A percentile compares a stretch with the other conserved stretches of the same genome.
phyloP scores from a whole-genome alignment of 2,797 vertebrate species.

The Gallinago nigripennis region DNA sequence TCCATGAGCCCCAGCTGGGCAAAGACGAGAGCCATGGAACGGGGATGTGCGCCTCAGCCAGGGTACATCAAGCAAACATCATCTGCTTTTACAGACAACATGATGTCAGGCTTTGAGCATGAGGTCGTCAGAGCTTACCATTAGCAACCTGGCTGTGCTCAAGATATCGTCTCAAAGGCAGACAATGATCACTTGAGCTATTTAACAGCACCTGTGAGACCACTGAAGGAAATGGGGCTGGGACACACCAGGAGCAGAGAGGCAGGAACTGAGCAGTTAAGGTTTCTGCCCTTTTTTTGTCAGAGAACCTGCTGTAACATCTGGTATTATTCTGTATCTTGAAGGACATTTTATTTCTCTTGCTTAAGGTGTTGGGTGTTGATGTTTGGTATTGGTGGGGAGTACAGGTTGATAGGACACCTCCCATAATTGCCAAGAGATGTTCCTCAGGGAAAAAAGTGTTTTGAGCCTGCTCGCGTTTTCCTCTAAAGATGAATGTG shows the following conservation, averaged over 20 bases:
- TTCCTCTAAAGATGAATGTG: slow-evolving; percentile 46
- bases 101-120: neutral
- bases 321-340: neutral
- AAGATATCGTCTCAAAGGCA: neutral
- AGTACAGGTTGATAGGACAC: neutral
- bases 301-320: neutral
- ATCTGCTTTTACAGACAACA: neutral
- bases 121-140: neutral
- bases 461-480: neutral
- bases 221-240: neutral
- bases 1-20: neutral
- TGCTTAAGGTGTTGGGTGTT: neutral
- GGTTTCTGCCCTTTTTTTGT: neutral
- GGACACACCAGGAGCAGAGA: neutral
- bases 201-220: neutral
- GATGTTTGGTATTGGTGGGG: neutral
- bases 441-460: neutral
- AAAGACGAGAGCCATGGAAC: neutral
- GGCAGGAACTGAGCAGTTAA: neutral
- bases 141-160: neutral
- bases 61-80: neutral
- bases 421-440: neutral
- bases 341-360: neutral
- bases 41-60: neutral
- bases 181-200: neutral